Base-by-base conservation (phyloP, 2,888 invertebrate species). In the Hydrotaea diabolus region DNA sequence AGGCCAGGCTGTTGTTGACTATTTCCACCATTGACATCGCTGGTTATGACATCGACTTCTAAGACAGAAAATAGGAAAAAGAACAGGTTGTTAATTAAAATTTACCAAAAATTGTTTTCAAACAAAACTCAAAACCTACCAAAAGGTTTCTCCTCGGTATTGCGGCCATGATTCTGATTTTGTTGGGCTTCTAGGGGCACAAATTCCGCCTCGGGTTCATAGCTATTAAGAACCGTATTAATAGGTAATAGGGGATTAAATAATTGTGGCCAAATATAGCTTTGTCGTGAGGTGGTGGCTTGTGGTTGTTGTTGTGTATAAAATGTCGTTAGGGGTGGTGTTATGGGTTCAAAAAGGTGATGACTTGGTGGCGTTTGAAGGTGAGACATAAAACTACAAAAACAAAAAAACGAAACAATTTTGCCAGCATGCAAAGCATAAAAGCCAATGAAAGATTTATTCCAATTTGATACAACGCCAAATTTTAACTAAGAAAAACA, bases 11-110 rank as follows among this genome's bases (percentile, higher is more conserved):
- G 83, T n/a, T 76, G 73, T 9, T 69, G 57, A 8, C 88, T 88
- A 57, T 89, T 89, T 0, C 85, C 82, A 3, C 87, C 85, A 62
- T 89, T 89, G 39, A 91, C 88, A 69, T 90, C 91, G 36, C 90
- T 89, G 49, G 90, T 89, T 21, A 92, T 89, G 55, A 91, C 88
- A 78, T 91, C 92, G 55, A 92, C 88, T 85, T 89, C 92, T 92
- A 78, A 39, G 39, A 8, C 7, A 57, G 72, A 26, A 11, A n/a
- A 49, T 15, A 23, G 26, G 43, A 19, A 75, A 15, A 39, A 26
- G 4, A 0, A 36, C 1, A 31, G 7, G 31, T 31, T 31, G 7
- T 31, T 31, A 31, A 43, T 31, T 39, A 39, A 39, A 39, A 11
- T 39, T 8, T n/a, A 8, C n/a, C n/a, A 3, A n/a, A n/a, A 2